phyloP scores from a whole-genome alignment of 2,888 invertebrate genomes.

The Ochropleura plecta region DNA sequence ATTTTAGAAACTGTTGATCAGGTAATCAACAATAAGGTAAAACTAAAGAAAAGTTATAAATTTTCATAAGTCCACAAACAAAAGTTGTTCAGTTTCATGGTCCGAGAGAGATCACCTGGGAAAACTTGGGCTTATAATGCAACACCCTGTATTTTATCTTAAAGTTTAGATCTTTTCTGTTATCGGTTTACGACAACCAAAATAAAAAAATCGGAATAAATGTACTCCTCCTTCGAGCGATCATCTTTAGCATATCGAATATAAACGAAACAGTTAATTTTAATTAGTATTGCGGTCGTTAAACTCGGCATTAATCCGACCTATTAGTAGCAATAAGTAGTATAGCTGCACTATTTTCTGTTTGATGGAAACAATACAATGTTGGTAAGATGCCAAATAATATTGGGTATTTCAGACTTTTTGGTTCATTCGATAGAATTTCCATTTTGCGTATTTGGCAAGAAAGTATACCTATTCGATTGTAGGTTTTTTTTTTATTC shows the following conservation, averaged over 20 bases:
- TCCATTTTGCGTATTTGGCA: neutral
- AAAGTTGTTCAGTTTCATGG: too few relatives aligned
- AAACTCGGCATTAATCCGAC: neutral
- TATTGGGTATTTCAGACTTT: neutral
- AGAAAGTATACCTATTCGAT: neutral
- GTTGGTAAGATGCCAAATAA: constrained; percentile 19
- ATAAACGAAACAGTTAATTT: neutral
- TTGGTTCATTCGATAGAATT: neutral
- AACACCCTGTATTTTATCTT: too few relatives aligned
- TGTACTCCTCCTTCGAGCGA: too few relatives aligned
- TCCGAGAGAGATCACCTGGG: too few relatives aligned
- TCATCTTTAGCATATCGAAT: neutral
- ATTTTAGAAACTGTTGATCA: too few relatives aligned
- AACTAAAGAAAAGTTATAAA: too few relatives aligned
- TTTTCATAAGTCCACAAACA: too few relatives aligned
- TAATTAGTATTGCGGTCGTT: neutral
- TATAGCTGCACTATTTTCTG: constrained; percentile 8
- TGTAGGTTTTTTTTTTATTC: neutral
- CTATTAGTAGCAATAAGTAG: constrained; percentile 16
- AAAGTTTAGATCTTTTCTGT: neutral
- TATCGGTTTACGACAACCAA: neutral
- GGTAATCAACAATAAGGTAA: too few relatives aligned
- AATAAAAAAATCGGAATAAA: neutral
- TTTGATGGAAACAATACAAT: neutral
- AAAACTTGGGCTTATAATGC: too few relatives aligned